Conservation (phyloP, 1,140 invertebrate species). For the Drosophila neocordata region DNA sequence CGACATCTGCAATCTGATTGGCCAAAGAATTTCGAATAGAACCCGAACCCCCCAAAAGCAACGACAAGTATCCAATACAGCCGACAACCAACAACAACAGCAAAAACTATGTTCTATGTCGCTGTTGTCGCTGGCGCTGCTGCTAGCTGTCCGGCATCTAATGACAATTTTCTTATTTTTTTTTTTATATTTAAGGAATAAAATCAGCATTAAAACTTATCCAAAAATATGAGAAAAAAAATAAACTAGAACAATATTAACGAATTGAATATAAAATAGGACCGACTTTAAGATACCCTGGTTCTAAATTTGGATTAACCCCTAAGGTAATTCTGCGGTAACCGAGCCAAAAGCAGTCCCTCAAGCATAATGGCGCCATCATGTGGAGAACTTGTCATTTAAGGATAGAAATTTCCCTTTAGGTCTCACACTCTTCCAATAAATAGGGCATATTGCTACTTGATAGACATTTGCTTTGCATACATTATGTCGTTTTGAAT, state of each 20-base stretch:
- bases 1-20: slow-evolving; percentile 68
- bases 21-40: slow-evolving; percentile 38
- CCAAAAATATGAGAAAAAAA: slow-evolving; percentile 20
- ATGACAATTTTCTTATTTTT: slow-evolving; percentile 56
- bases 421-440: too few relatives aligned
- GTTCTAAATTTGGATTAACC: background rate
- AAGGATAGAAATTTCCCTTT: too few relatives aligned
- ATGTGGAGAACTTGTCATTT: too few relatives aligned
- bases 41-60: background rate
- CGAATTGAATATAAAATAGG: too few relatives aligned
- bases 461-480: background rate
- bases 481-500: background rate
- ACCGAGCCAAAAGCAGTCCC: too few relatives aligned
- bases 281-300: background rate
- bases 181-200: slow-evolving; percentile 63
- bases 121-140: slow-evolving; percentile 38
- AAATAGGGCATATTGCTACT: too few relatives aligned
- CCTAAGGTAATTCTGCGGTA: too few relatives aligned
- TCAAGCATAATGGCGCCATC: too few relatives aligned
- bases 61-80: slow-evolving; percentile 30
- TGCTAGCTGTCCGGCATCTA: slow-evolving; percentile 58
- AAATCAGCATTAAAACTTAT: slow-evolving; percentile 71
- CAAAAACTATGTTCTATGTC: slow-evolving; percentile 68
- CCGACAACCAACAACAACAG: slow-evolving; percentile 39
- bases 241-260: background rate